These are phyloP conservation scores for Oppia nitens DNA, from an alignment of 1,140 invertebrate species.

Conservation along the genomic window DNA sequence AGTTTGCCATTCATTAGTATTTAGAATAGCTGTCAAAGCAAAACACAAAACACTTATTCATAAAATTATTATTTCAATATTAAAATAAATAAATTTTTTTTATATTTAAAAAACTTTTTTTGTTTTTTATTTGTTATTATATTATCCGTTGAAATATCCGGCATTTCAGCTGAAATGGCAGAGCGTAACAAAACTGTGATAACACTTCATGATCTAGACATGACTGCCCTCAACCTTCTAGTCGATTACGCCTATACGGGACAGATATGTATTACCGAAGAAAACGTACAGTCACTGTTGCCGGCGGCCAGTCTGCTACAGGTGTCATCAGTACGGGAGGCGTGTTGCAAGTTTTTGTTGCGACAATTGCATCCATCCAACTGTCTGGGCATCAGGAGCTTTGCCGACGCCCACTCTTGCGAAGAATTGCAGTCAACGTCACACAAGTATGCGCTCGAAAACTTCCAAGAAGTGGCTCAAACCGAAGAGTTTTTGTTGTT, in stretches of 20 bases:
- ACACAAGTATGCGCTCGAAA: conserved; percentile 95
- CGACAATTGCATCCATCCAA: conserved; percentile 92
- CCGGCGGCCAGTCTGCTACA: conserved; percentile 92
- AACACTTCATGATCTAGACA: conserved; percentile 63
- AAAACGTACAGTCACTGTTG: conserved; percentile 88
- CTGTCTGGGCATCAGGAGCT: conserved; percentile 89
- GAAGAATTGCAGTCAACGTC: conserved; percentile 78
- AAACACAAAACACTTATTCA: too few relatives aligned
- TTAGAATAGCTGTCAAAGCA: too few relatives aligned
- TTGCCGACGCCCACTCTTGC: conserved; percentile 95
- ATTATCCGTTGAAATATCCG: background rate
- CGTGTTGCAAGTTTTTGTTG: conserved; percentile 96
- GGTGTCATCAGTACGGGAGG: conserved; percentile 63
- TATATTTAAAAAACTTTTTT: too few relatives aligned
- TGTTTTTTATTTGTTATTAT: too few relatives aligned
- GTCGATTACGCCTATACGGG: conserved; percentile 98
- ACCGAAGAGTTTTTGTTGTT: conserved; percentile 92
- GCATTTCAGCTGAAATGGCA: conserved; percentile 43
- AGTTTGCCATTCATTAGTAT: too few relatives aligned
- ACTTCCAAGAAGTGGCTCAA: conserved; percentile 92
- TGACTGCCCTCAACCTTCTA: conserved; percentile 86
- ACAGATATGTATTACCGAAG: conserved; percentile 89
- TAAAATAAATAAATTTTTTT: background rate
- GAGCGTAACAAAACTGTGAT: conserved; percentile 42
- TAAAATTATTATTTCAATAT: too few relatives aligned